Base-by-base conservation (phyloP, 2,888 invertebrate species). In the Stenichneumon culpator region DNA sequence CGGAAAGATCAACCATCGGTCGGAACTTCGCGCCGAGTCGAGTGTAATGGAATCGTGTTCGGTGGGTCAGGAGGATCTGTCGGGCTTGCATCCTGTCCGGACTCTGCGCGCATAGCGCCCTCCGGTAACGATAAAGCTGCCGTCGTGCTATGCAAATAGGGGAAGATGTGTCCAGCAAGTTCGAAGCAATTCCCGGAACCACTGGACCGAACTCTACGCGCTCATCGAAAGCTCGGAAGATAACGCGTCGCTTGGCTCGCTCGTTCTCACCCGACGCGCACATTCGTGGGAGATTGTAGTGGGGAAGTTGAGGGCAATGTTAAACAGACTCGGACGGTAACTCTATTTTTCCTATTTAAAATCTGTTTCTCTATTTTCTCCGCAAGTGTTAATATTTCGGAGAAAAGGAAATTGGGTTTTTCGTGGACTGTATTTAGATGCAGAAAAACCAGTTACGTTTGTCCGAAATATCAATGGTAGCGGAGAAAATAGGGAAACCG, bases 1-100 rank as follows among this genome's bases (percentile, higher is more conserved):
- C 22, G 25, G 25, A 57, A 57, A 22, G 57, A 57, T 44, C 44
- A 44, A 44, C 44, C 14, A 44, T 44, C 68, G 73, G 57, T 79
- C 68, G 86, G 82, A 86, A 86, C 85, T 86, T 84, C 82, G 78
- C 84, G 85, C 83, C 83, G 83, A 22, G 86, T 86, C 82, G 78
- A 87, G 79, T 84, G 84, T 84, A 85, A 88, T 87, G 83, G 83
- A 88, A 87, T 87, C 79, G 78, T 72, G 83, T 84, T 83, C 79
- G 86, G 85, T 81, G 82, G 82, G 83, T 39, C 39, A 39, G 39
- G 39, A 39, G 39, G 11, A 39, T 39, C 39, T 0, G 2, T 39
- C 39, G 39, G 11, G 39, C 39, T 39, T 9, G 39, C 11, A 54
- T 54, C 54, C 54, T 9, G 22, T 54, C 54, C 54, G 54, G 2